Conservation (phyloP, 1,140 invertebrate species). For the Ladona fulva region DNA sequence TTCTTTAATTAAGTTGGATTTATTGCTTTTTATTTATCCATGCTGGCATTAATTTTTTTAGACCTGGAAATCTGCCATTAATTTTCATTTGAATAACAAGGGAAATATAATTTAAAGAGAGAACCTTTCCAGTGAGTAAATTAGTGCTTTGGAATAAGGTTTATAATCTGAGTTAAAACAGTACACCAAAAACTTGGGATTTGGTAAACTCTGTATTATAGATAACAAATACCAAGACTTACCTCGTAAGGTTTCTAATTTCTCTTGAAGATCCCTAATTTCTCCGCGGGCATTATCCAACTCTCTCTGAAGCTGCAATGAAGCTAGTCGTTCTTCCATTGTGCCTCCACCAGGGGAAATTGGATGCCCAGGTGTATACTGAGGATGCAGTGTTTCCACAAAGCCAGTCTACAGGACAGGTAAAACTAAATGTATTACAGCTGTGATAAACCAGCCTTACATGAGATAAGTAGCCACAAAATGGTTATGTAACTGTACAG, state of each 20-base stretch:
- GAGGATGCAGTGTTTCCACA: constrained; percentile 76
- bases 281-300: constrained; percentile 69
- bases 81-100: too few species aligned
- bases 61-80: too few species aligned
- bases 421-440: background rate
- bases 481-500: constrained; percentile 11
- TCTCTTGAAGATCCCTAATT: constrained; percentile 82
- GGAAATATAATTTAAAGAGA: too few species aligned
- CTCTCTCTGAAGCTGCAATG: constrained; percentile 70
- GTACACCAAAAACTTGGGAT: too few species aligned
- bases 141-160: too few species aligned
- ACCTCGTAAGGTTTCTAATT: constrained; percentile 78
- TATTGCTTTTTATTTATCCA: too few species aligned
- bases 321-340: constrained; percentile 62
- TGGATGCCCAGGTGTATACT: constrained; percentile 74
- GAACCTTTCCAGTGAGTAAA: too few species aligned
- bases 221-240: constrained; percentile 13
- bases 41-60: too few species aligned
- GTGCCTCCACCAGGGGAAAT: constrained; percentile 43
- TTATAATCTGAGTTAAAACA: too few species aligned
- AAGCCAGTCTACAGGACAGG: constrained; percentile 64
- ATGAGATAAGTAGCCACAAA: background rate
- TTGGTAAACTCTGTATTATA: too few species aligned
- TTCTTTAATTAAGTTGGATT: too few species aligned
- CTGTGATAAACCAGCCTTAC: background rate